Base-by-base conservation (phyloP, 1,140 invertebrate species). In the Leptinotarsa defecta region DNA sequence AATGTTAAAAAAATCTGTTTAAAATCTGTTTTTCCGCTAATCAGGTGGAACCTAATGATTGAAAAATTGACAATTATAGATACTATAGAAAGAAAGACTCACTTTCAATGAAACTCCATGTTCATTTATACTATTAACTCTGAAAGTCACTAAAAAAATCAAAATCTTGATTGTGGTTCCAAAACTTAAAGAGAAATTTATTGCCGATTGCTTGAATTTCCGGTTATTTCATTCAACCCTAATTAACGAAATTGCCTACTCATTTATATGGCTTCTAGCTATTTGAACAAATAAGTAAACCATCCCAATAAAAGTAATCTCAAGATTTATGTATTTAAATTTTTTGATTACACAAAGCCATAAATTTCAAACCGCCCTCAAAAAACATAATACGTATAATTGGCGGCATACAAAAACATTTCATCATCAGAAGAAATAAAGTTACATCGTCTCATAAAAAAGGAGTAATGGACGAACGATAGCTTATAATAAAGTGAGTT, bases 401-500 rank as follows among this genome's bases (percentile, higher is more conserved):
- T 69, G 68, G 13, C 43, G 24, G 68, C 34, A 17, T 15, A 27
- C 17, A 48, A 69, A 65, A 65, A 15, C 64, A 65, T 65, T 34
- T 65, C 64, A 24, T 65, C 64, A 34, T 65, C 20, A 34, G 20
- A 65, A 19, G 27, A 34, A 65, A 65, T 65, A 15, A 65, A 65
- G 64, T 65, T 65, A 65, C 20, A 65, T 65, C 64, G 17, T 65
- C 20, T 65, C 64, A 17, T 65, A 22, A 65, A 65, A 65, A 65
- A 57, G 43, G n/a, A 17, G 43, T 68, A 68, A 68, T 68, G 24
- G 43, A 43, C 24, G 24, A 68, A 71, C 69, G 69, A 71, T 71
- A 20, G 52, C 69, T 71, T 57, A 71, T 71, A 71, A 71, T 71
- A 71, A 71, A 71, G 69, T 71, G 20, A 71, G 69, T 71, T 71